Evolutionary conservation across 1,140 invertebrate genomes (phyloP), one percentile per base, ranked within the genome.

Genomic region (Meloidogyne hapla): DNA sequence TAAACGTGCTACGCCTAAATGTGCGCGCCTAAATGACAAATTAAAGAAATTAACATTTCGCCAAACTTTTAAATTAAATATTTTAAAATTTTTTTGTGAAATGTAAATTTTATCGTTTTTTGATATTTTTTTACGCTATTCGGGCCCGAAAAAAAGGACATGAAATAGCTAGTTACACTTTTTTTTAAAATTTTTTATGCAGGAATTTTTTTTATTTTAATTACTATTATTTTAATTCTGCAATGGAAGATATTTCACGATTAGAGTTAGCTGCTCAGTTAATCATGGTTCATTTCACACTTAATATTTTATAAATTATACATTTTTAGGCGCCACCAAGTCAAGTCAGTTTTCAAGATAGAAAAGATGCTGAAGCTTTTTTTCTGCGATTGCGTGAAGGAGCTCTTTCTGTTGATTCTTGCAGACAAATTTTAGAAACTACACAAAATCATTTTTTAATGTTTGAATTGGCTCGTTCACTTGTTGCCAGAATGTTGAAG

Each of bases 361-460:
- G 76, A 33, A 75, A 77, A 48, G 76, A 77, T 45, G 76, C 76
- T 21, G 76, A 77, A 56, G 6, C 62, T 9, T 18, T 77, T 18
- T 77, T 77, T 56, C 12, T 77, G 38, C n/a, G 62, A 15, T 38
- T 77, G 45, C 33, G 74, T 28, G 63, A 78, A 18, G 69, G 65
- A 12, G 75, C 33, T n/a, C 38, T 77, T 61, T 42, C 76, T 9
- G 63, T 77, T 28, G 71, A 79, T n/a, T 26, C 48, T 26, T 75
- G 72, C 63, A 25, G 76, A 18, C 62, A 77, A 38, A 67, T 70
- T 78, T 21, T 78, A 28, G 76, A 77, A 74, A 61, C 72, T 10
- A 77, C 76, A 21, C 56, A 69, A 28, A 77, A 66, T 56, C 76
- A 77, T 33, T 77, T 77, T 67, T 40, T 77, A 21, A 77, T 77